A percentile compares a stretch with the other conserved stretches of the same genome.
Evolutionary conservation across 64 coral and sea anemone genomes (phyloP).

Genomic region (Montipora cactus): DNA sequence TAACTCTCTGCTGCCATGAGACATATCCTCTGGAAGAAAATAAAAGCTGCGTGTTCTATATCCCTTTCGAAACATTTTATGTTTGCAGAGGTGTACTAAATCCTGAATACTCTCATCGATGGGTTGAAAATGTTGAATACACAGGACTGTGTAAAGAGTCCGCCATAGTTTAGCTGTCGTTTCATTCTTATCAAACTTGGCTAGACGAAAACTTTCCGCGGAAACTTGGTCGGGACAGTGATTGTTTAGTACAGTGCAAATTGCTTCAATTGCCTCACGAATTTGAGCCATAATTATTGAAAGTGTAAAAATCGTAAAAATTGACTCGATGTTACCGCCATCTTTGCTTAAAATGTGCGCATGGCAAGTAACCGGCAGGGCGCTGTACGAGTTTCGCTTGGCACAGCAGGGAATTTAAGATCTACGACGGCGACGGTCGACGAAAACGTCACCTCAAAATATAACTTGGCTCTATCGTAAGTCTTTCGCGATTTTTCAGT

Average conservation of each 20-base stretch:
- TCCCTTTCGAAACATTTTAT: constrained; percentile 82
- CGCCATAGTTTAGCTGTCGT: constrained; percentile 86
- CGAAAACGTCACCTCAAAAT: no score
- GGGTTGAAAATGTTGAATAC: neutral
- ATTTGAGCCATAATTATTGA: constrained; percentile 70
- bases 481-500: no score
- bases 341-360: no score
- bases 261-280: constrained; percentile 88
- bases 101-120: neutral
- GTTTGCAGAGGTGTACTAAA: constrained; percentile 63
- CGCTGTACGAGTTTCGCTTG: no score
- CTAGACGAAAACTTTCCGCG: constrained; percentile 88
- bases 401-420: no score
- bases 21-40: constrained; percentile 74
- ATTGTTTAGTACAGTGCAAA: constrained; percentile 78
- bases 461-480: no score
- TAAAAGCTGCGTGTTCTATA: constrained; percentile 75
- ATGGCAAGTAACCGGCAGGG: no score
- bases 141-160: constrained; percentile 34
- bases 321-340: no score
- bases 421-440: no score
- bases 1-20: constrained; percentile 81
- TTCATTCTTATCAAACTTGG: constrained; percentile 92
- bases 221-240: constrained; percentile 54
- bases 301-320: no score